A percentile compares a stretch with the other conserved stretches of the same genome.
These are phyloP conservation scores for Cheirogaleus major DNA, from an alignment of 2,797 vertebrate species.

Conservation along the genomic window DNA sequence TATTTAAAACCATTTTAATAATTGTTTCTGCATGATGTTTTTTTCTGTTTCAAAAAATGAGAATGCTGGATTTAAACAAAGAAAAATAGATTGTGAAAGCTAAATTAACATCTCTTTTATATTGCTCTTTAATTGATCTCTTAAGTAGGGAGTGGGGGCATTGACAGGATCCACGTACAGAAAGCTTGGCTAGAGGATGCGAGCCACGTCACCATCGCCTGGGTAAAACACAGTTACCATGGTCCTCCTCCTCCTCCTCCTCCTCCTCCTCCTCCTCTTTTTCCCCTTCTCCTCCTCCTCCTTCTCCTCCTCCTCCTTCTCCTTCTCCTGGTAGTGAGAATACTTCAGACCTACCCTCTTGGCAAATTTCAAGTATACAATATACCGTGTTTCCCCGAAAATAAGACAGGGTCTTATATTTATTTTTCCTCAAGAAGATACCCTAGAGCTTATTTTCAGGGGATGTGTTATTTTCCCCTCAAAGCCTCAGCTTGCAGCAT, in stretches of 20 bases:
- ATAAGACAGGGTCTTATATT: too few species aligned
- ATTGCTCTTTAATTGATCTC: neutral
- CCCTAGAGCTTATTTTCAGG: too few species aligned
- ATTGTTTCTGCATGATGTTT: neutral
- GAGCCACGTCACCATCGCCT: neutral
- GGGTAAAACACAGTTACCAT: neutral
- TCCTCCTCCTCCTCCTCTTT: neutral
- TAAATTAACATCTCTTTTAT: neutral
- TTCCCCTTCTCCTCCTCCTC: neutral
- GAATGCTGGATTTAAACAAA: neutral
- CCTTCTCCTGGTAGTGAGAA: neutral
- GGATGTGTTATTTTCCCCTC: too few species aligned
- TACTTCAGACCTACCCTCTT: neutral
- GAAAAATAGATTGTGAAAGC: neutral
- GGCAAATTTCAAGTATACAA: neutral
- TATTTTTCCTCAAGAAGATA: too few species aligned
- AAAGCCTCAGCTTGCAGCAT: too few species aligned
- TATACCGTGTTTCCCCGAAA: too few species aligned
- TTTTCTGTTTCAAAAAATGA: slow-evolving; percentile 28
- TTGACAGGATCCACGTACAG: neutral
- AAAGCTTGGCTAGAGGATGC: neutral
- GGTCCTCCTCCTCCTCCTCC: neutral
- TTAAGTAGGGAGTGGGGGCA: neutral
- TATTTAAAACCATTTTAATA: neutral
- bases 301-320: neutral